These are phyloP conservation scores for Caenorhabditis parvicauda DNA, from an alignment of 2,888 invertebrate species.

Conservation along the genomic window DNA sequence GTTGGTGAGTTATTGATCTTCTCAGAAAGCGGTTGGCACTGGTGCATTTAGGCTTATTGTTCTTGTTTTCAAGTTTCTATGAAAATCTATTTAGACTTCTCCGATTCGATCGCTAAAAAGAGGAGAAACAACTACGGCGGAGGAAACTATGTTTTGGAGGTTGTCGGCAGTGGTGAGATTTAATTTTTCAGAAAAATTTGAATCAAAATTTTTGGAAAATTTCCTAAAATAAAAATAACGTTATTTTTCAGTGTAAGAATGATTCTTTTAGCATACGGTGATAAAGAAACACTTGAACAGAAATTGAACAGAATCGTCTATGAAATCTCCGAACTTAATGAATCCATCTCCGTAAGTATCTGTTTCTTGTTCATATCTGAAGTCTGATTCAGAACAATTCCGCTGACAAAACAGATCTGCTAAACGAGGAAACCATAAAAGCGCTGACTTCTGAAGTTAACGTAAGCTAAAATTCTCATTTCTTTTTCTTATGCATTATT, in stretches of 20 bases:
- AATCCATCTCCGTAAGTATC: constrained; percentile 16
- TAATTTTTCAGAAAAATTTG: not conserved
- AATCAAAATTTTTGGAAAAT: no score
- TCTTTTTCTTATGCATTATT: no score
- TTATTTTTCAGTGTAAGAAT: no score
- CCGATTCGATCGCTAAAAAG: constrained; percentile 50
- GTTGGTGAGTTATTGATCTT: constrained; percentile 35
- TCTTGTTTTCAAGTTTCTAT: no score
- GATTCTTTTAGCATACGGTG: constrained; percentile 18
- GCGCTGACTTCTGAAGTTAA: constrained; percentile 27
- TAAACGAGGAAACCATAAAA: constrained; percentile 28
- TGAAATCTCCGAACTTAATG: constrained; percentile 43
- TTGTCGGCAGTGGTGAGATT: constrained; percentile 37
- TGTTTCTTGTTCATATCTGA: not conserved
- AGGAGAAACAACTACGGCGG: constrained; percentile 48
- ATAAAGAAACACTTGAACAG: constrained; percentile 46
- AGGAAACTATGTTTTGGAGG: constrained; percentile 49
- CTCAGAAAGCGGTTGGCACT: not conserved
- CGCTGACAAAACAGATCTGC: constrained; percentile 15
- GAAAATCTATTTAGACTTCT: constrained; percentile 42
- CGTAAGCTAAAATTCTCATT: no score
- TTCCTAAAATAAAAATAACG: no score
- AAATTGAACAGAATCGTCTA: constrained; percentile 49
- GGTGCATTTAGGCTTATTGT: no score
- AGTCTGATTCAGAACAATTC: constrained; percentile 6